Conservation (phyloP, 2,113 vertebrate genomes). For the Pipra filicauda region DNA sequence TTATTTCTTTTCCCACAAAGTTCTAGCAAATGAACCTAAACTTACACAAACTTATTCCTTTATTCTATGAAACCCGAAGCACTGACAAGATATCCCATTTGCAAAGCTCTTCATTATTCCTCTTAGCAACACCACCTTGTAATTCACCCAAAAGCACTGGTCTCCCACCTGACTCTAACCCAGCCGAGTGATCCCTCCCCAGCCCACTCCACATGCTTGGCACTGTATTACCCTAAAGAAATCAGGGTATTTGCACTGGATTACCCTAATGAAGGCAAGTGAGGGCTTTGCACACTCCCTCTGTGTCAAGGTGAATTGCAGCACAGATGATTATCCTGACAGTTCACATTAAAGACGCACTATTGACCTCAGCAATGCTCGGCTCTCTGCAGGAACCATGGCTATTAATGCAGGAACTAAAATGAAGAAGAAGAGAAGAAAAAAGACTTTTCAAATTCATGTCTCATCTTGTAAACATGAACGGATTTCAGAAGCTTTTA, state of each 20-base stretch:
- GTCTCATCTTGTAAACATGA: constrained; percentile 26
- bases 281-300: background rate
- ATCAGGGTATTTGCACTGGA: accelerated
- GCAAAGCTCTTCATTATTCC: background rate
- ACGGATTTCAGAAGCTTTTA: background rate
- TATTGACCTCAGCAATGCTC: background rate
- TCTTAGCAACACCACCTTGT: background rate
- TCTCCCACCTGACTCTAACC: background rate
- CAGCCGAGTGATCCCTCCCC: background rate
- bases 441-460: constrained; percentile 1
- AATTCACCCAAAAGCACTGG: background rate
- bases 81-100: background rate
- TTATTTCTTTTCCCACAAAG: background rate
- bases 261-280: background rate
- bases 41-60: background rate
- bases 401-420: background rate
- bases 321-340: background rate
- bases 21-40: background rate
- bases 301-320: background rate
- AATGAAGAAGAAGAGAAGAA: background rate
- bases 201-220: background rate
- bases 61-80: background rate
- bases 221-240: background rate
- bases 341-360: background rate
- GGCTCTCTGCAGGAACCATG: background rate